A percentile compares a stretch with the other conserved stretches of the same genome.
Evolutionary conservation across 37 sponge, comb jelly and placozoan genomes (phyloP).

Genomic region (Agelas oroides): DNA sequence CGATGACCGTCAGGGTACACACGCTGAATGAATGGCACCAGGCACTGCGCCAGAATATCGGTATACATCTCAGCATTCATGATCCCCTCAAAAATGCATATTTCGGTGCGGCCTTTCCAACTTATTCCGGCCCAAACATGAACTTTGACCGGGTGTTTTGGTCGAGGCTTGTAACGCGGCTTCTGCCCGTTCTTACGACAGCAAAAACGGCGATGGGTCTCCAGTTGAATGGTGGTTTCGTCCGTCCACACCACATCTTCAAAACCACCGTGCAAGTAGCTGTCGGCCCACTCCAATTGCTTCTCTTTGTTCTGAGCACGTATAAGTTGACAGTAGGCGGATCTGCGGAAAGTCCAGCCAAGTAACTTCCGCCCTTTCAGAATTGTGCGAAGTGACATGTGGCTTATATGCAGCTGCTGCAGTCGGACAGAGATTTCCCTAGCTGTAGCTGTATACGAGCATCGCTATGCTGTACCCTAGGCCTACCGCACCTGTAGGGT

Average conservation of each 20-base stretch:
- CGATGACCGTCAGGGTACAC: slow-evolving; percentile 28
- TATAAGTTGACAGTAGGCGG: neutral
- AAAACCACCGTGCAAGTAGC: neutral
- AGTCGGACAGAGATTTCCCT: too few species aligned
- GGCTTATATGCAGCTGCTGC: too few species aligned
- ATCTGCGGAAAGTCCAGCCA: neutral
- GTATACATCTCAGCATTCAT: slow-evolving; percentile 38
- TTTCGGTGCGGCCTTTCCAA: neutral
- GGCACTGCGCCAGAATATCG: slow-evolving; percentile 2
- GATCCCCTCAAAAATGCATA: slow-evolving; percentile 50
- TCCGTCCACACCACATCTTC: slow-evolving; percentile 5
- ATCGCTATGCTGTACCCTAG: too few species aligned
- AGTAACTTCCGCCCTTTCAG: neutral
- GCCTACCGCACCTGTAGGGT: too few species aligned
- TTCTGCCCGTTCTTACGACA: slow-evolving; percentile 17
- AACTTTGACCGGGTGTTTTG: slow-evolving; percentile 25
- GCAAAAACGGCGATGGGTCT: slow-evolving; percentile 3
- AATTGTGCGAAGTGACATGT: neutral
- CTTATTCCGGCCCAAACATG: slow-evolving; percentile 62
- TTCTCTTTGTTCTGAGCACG: neutral
- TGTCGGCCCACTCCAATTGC: neutral
- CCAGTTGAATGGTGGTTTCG: slow-evolving; percentile 12
- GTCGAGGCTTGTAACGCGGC: neutral
- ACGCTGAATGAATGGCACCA: slow-evolving; percentile 43
- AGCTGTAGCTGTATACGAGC: too few species aligned